Evolutionary conservation across 2,113 vertebrate species (phyloP), one percentile per base, ranked within the genome.

Genomic region (Petaurus breviceps): DNA sequence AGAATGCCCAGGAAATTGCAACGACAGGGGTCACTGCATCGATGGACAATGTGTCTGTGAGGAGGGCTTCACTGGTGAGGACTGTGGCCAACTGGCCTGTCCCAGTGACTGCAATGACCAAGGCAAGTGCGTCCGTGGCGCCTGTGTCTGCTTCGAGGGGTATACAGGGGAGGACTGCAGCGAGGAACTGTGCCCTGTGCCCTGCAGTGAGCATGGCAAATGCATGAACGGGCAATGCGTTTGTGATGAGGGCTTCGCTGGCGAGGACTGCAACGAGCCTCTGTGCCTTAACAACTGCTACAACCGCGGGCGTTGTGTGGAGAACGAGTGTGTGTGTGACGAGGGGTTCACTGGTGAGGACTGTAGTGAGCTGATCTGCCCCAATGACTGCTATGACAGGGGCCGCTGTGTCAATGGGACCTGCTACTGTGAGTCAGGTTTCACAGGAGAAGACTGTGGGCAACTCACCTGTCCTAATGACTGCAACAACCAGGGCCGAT

Each of bases 391-490:
- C 97, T 99, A 98, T 0, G 99, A 99, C 98, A 99, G 99, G 0
- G 99, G 99, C n/a, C 99, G 99, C 96, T 99, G 99, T 16, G 10
- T 99, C 96, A 99, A 99, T 0, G 99, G 99, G 57, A 99, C 99
- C 77, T 99, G 99, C 98, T 99, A 98, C 97, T 99, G 99, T 0
- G 99, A 99, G 0, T 98, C 99, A 2, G 99, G 99, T 11, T 99
- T 98, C 98, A 97, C 99, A 0, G 99, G 99, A 0, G 99, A 99
- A 19, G 99, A 99, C 99, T 99, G 99, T 0, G 98, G 99, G 0
- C 98, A 99, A 26, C 95, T 99, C 90, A 98, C 99, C 90, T 99
- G 99, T 96, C 99, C 99, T 0, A 97, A 98, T 37, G 98, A 99
- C 98, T 99, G 99, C 96, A 98, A 99, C 0, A 97, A 98, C 96